Conservation (phyloP, 2,113 vertebrate species). For the Ammodytes marinus region DNA sequence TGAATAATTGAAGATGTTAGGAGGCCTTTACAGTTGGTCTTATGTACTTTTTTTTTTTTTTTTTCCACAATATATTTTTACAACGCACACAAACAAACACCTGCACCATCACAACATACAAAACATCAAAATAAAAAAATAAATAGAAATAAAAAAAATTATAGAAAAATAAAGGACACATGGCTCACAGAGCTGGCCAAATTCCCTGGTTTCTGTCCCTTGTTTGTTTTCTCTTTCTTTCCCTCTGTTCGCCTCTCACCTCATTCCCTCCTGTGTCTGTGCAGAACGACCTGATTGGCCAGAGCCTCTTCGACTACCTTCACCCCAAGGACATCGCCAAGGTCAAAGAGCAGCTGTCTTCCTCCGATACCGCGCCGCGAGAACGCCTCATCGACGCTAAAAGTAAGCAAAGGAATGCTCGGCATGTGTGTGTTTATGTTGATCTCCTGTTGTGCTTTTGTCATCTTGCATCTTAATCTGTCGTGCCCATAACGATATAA, state of each 20-base stretch:
- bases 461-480: neutral
- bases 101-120: too few relatives aligned
- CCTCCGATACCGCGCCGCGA: conserved; percentile 94
- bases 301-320: conserved; percentile 98
- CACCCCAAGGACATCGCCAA: conserved; percentile 99
- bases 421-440: neutral
- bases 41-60: too few relatives aligned
- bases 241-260: neutral
- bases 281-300: conserved; percentile 97
- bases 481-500: neutral
- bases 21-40: too few relatives aligned
- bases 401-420: conserved; percentile 82
- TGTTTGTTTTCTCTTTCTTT: neutral
- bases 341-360: conserved; percentile 99
- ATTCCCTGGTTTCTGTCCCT: neutral
- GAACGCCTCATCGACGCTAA: conserved; percentile 98
- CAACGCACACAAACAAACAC: too few relatives aligned
- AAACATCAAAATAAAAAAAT: too few relatives aligned
- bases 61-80: too few relatives aligned
- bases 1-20: neutral
- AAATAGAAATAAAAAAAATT: too few relatives aligned
- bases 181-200: too few relatives aligned
- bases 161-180: too few relatives aligned
- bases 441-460: neutral
- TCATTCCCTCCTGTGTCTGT: neutral